These are phyloP conservation scores for Cariama cristata DNA, from an alignment of 2,113 vertebrate genomes.

Conservation along the genomic window DNA sequence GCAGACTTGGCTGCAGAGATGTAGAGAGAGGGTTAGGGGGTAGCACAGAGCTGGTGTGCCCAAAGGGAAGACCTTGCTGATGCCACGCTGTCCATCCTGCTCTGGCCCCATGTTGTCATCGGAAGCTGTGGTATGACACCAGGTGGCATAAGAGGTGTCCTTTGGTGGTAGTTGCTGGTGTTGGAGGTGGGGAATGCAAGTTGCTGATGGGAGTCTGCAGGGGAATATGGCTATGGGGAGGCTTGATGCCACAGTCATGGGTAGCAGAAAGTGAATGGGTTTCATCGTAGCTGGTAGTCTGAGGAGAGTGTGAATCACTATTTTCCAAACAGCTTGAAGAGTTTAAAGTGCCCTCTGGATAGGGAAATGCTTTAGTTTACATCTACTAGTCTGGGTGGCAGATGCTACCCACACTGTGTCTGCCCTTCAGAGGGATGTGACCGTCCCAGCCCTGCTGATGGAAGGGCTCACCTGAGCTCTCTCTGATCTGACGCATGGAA, in stretches of 20 bases:
- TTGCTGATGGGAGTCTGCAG: accelerated
- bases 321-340: background rate
- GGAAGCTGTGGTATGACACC: background rate
- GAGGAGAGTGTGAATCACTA: background rate
- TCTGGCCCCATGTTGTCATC: background rate
- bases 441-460: background rate
- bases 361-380: background rate
- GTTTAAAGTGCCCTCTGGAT: background rate
- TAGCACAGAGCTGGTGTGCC: accelerated
- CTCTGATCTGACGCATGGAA: background rate
- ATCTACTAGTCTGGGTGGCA: background rate
- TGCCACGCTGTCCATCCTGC: too few relatives aligned
- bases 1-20: background rate
- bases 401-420: background rate
- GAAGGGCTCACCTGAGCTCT: background rate
- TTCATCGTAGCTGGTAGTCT: accelerated
- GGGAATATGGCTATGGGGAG: background rate
- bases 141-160: background rate
- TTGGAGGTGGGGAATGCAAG: background rate
- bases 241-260: background rate
- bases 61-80: background rate
- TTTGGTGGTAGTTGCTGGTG: background rate
- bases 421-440: accelerated
- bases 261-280: background rate
- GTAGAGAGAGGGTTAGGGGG: background rate